Evolutionary conservation across 1,140 invertebrate species (phyloP), one percentile per base, ranked within the genome.

Genomic region (Lepidurus couesii): DNA sequence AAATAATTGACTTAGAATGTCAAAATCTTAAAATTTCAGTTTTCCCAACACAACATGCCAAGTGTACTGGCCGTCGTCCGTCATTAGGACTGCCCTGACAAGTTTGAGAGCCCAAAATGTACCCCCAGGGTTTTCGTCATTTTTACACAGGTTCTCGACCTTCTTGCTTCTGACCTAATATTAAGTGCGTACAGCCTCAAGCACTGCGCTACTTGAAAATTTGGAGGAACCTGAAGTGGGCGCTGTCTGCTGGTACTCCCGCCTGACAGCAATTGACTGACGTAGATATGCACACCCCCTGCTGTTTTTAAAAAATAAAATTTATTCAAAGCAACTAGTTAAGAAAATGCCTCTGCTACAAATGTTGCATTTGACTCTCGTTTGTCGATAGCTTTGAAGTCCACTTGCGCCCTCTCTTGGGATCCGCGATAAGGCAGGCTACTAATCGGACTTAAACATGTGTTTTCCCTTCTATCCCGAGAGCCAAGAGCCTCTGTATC

Each of bases 361-460:
- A 65, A 65, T 65, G 53, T n/a, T 65, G 53, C 53, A 65, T 65
- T 65, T 65, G 53, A 21, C 53, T 65, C 53, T 65, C 53, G 21
- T 65, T 65, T 65, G 53, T 21, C 53, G 53, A 65, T 65, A 65
- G 21, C 53, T 65, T 65, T 65, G 53, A 65, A 65, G 53, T 65
- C 53, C 53, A 65, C 53, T 65, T 65, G 53, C 53, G 53, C 53
- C 53, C 21, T 65, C 53, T 65, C 53, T 65, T 16, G 16, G 53
- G 53, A 65, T n/a, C 21, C 13, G 16, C 53, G 53, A 65, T 65
- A 65, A 65, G 53, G n/a, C 21, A 13, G 53, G 53, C 53, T 65
- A 65, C 53, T 65, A 65, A 65, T 65, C 53, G 53, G 53, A 21
- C 21, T 65, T 65, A 65, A 65, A 65, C 53, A 65, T 65, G 13